Conservation (phyloP, 1,140 invertebrate species). For the Papilio glaucus region DNA sequence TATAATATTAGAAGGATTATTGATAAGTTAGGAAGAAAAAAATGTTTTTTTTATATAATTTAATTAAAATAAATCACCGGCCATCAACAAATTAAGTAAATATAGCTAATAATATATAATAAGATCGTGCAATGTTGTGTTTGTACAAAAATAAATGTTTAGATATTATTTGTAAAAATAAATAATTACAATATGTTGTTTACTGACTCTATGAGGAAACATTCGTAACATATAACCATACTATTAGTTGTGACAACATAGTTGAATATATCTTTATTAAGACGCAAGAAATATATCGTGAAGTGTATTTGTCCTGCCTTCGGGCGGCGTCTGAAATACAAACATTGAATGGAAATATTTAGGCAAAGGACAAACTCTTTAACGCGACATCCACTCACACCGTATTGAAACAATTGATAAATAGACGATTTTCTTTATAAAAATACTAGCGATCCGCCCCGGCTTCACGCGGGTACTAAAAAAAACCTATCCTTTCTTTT, state of each 20-base stretch:
- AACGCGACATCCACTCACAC: neutral
- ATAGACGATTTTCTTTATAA: too few species aligned
- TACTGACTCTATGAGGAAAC: neutral
- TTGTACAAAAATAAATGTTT: neutral
- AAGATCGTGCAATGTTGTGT: too few species aligned
- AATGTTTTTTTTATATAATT: too few species aligned
- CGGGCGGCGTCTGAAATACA: neutral
- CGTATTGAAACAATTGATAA: neutral
- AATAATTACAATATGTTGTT: neutral
- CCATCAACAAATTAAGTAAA: too few species aligned
- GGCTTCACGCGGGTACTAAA: too few species aligned
- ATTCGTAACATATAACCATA: neutral
- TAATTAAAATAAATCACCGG: too few species aligned
- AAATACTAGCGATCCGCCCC: too few species aligned
- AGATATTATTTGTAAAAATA: neutral
- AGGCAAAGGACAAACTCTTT: conserved; percentile 18
- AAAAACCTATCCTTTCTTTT: too few species aligned
- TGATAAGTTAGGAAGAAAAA: too few species aligned
- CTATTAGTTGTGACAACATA: neutral
- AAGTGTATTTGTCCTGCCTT: conserved; percentile 19
- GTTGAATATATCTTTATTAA: neutral
- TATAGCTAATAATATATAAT: too few species aligned
- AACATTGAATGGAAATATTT: conserved; percentile 31
- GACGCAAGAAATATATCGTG: neutral
- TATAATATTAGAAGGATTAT: too few species aligned